Evolutionary conservation across 2,888 invertebrate genomes (phyloP).

Genomic region (Apotomis capreana): DNA sequence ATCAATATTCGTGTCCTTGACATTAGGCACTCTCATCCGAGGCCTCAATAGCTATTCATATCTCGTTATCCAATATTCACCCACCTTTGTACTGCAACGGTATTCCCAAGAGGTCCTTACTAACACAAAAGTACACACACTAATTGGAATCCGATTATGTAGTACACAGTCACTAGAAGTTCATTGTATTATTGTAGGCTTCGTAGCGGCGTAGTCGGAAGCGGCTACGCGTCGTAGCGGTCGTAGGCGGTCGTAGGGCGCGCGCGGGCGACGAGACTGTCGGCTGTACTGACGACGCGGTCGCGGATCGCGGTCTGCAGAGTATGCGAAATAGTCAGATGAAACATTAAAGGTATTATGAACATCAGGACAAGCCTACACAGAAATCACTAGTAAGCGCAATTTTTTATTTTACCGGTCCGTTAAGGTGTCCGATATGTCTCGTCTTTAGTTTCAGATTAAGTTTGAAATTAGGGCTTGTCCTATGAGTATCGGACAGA

Average conservation of each 20-base stretch:
- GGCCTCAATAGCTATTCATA: constrained; percentile 59
- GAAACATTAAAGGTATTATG: not conserved
- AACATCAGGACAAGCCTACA: too few species aligned
- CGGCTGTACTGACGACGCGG: constrained; percentile 65
- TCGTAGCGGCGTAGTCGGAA: constrained; percentile 60
- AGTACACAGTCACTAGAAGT: constrained; percentile 61
- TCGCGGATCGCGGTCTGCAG: constrained; percentile 69
- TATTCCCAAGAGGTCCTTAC: not conserved
- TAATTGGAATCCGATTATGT: constrained; percentile 48
- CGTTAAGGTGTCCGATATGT: too few species aligned
- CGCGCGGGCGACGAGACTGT: constrained; percentile 73
- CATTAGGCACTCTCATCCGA: constrained; percentile 63
- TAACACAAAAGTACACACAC: constrained; percentile 56
- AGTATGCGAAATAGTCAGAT: constrained; percentile 54
- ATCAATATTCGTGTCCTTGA: constrained; percentile 80
- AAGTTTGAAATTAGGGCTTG: too few species aligned
- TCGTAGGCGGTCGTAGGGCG: constrained; percentile 72
- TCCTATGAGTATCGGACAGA: too few species aligned
- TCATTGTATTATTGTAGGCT: constrained; percentile 52
- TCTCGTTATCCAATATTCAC: constrained; percentile 66
- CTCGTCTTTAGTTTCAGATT: too few species aligned
- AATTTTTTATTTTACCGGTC: too few species aligned
- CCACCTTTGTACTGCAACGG: constrained; percentile 60
- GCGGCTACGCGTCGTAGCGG: constrained; percentile 55
- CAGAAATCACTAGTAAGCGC: too few species aligned